Evolutionary conservation across 1,140 invertebrate species (phyloP).

Genomic region (Hyposmocoma kahamanoa): DNA sequence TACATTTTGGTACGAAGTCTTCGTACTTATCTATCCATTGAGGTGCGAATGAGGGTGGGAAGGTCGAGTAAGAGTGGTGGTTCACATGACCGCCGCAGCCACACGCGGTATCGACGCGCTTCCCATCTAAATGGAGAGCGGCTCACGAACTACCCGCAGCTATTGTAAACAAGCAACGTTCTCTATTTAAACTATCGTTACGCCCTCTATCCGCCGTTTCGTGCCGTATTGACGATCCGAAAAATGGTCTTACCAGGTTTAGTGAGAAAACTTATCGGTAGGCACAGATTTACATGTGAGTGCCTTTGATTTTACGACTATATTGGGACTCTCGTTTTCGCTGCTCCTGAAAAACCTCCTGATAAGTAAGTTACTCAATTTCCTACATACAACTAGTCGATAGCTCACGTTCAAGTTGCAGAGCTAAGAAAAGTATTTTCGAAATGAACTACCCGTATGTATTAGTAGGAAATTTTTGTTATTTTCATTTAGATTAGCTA

Average conservation of each 20-base stretch:
- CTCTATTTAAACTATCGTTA: constrained; percentile 56
- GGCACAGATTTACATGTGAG: constrained; percentile 32
- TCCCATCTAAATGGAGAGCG: constrained; percentile 52
- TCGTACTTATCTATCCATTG: not conserved
- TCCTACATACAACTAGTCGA: not conserved
- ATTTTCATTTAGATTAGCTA: too few species aligned
- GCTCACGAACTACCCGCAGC: constrained; percentile 53
- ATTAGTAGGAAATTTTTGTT: too few species aligned
- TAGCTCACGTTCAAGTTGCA: too few species aligned
- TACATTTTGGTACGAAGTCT: constrained; percentile 21
- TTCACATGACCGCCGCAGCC: constrained; percentile 33
- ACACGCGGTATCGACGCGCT: constrained; percentile 44
- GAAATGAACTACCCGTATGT: too few species aligned
- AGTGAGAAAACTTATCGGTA: constrained; percentile 28
- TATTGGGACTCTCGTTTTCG: constrained; percentile 9
- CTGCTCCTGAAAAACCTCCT: not conserved
- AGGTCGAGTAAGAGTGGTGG: constrained; percentile 32
- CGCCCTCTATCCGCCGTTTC: constrained; percentile 39
- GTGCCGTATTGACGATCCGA: constrained; percentile 40
- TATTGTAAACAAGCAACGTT: constrained; percentile 54
- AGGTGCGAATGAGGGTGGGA: constrained; percentile 4
- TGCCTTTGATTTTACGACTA: constrained; percentile 25
- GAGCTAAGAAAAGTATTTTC: too few species aligned
- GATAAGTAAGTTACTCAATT: not conserved
- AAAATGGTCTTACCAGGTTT: constrained; percentile 33